Conservation (phyloP, 2,797 vertebrate genomes). For the Phylloscopus collybita region DNA sequence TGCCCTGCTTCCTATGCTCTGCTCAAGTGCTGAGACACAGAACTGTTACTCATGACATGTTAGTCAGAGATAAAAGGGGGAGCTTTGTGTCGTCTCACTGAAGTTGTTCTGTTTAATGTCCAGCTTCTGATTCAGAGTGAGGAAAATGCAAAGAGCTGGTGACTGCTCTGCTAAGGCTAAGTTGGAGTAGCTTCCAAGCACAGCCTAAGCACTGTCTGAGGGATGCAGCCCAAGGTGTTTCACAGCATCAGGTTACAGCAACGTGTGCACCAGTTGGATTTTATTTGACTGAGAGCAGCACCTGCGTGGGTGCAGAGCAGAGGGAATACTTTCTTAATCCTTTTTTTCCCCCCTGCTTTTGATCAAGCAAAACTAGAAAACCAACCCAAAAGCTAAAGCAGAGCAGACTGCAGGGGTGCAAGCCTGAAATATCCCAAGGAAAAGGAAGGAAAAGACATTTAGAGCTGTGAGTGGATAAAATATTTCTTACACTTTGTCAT, state of each 20-base stretch:
- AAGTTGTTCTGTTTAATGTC: neutral
- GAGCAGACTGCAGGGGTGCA: neutral
- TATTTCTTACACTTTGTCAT: neutral
- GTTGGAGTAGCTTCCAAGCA: neutral
- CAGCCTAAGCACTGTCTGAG: neutral
- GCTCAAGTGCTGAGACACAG: neutral
- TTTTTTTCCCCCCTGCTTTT: neutral
- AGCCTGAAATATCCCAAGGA: neutral
- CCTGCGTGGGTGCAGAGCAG: neutral
- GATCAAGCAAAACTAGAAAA: neutral
- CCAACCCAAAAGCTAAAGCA: neutral
- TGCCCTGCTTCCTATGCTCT: neutral
- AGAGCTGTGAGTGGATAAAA: neutral
- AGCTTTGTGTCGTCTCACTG: neutral
- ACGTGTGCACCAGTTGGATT: neutral
- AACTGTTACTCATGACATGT: neutral
- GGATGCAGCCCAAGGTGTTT: neutral
- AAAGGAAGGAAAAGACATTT: neutral
- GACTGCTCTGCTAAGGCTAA: neutral
- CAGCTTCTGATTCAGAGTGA: neutral
- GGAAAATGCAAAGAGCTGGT: neutral
- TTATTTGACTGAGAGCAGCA: neutral
- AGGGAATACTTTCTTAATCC: neutral
- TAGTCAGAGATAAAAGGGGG: neutral
- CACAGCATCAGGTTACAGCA: neutral